These are phyloP conservation scores for Ganaspis sp. DNA, from an alignment of 1,140 invertebrate genomes.

Conservation along the genomic window DNA sequence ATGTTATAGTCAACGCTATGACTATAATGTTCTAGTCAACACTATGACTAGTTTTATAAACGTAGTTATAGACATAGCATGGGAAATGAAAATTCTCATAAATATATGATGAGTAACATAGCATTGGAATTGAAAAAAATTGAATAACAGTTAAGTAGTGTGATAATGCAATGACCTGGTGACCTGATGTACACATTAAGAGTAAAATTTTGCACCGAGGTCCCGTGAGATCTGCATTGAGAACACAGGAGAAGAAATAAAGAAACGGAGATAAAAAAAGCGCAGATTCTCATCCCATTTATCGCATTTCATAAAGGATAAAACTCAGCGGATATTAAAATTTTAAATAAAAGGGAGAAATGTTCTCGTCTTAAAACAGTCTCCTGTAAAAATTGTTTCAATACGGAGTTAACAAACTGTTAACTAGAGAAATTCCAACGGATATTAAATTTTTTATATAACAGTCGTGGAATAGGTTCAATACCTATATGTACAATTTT, in stretches of 20 bases:
- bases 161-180: not conserved
- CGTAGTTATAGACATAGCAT: too few relatives aligned
- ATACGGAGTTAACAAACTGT: too few relatives aligned
- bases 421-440: not conserved
- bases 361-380: not conserved
- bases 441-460: constrained; percentile 3
- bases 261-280: not conserved
- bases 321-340: constrained; percentile 13
- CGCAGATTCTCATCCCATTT: not conserved
- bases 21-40: too few relatives aligned
- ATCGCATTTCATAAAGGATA: not conserved
- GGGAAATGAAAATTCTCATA: too few relatives aligned
- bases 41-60: too few relatives aligned
- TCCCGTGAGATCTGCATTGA: constrained; percentile 10
- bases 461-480: too few relatives aligned
- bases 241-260: not conserved
- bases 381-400: not conserved
- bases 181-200: not conserved
- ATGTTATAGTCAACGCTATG: too few relatives aligned
- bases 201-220: not conserved
- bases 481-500: too few relatives aligned
- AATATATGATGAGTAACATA: not conserved
- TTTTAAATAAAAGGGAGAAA: not conserved
- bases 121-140: constrained; percentile 2
- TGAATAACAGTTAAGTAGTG: constrained; percentile 4